A percentile compares a stretch with the other conserved stretches of the same genome.
phyloP scores from a whole-genome alignment of 2,113 vertebrate species.

The Gymnarchus niloticus region DNA sequence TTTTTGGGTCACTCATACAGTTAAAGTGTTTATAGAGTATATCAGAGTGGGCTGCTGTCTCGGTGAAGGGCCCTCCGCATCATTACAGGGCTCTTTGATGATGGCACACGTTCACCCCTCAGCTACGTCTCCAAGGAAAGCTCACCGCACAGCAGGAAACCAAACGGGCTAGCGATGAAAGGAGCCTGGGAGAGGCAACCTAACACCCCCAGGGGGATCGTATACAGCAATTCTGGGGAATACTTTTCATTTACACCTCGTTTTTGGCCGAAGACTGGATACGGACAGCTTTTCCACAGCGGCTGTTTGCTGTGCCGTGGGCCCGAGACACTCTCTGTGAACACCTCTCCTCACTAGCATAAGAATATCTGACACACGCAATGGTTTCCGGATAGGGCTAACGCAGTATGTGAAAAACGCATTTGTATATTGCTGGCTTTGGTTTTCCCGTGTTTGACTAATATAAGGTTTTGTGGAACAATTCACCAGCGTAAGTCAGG shows the following conservation, averaged over 20 bases:
- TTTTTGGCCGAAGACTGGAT: not conserved
- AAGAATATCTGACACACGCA: no score
- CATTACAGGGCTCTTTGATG: not conserved
- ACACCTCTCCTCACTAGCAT: no score
- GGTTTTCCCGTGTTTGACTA: no score
- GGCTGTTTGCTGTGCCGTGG: not conserved
- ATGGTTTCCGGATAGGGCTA: no score
- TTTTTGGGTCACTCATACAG: not conserved
- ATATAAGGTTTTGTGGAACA: no score
- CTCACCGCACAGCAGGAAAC: not conserved
- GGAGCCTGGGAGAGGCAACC: not conserved
- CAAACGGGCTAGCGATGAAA: not conserved
- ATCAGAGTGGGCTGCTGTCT: not conserved
- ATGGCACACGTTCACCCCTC: not conserved
- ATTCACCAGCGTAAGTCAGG: no score
- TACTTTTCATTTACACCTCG: not conserved
- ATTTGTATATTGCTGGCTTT: no score
- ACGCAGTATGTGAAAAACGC: no score
- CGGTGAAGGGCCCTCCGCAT: not conserved
- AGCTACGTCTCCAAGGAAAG: not conserved
- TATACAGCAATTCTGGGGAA: not conserved
- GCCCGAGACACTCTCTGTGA: not conserved
- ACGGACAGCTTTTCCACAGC: not conserved
- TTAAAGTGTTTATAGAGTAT: conserved; percentile 1
- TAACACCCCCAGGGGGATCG: not conserved